phyloP scores from a whole-genome alignment of 2,888 invertebrate genomes.

The Hyles lineata region DNA sequence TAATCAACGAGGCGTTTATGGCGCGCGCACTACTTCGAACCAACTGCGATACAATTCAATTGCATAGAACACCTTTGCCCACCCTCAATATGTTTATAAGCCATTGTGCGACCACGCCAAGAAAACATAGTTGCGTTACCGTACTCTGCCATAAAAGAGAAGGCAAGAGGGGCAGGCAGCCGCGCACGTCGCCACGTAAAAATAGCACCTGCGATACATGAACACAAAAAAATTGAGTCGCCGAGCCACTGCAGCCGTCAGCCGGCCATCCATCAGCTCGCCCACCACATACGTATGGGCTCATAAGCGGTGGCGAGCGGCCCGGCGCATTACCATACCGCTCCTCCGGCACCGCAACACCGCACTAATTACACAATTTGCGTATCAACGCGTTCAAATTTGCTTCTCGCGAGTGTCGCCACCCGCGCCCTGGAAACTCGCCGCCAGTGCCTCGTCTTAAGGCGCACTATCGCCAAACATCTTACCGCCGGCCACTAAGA shows the following conservation, averaged over 20 bases:
- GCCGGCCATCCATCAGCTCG: slow-evolving; percentile 46
- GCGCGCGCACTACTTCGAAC: background rate
- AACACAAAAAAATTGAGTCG: slow-evolving; percentile 52
- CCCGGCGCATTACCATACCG: slow-evolving; percentile 62
- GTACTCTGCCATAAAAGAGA: slow-evolving; percentile 36
- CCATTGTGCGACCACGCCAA: slow-evolving; percentile 8
- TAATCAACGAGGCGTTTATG: slow-evolving; percentile 9
- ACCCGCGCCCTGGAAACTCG: slow-evolving; percentile 34
- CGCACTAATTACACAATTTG: slow-evolving; percentile 80
- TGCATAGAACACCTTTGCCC: slow-evolving; percentile 16
- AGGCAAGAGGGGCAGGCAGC: background rate
- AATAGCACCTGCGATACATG: slow-evolving; percentile 47
- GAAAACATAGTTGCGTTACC: slow-evolving; percentile 34
- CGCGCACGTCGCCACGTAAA: background rate
- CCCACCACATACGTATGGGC: slow-evolving; percentile 43
- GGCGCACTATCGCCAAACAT: slow-evolving; percentile 47
- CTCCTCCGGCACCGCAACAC: slow-evolving; percentile 61
- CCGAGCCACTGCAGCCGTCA: slow-evolving; percentile 46
- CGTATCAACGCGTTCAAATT: slow-evolving; percentile 60
- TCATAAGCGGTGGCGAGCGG: slow-evolving; percentile 42
- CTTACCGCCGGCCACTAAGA: slow-evolving; percentile 64
- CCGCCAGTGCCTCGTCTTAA: slow-evolving; percentile 39
- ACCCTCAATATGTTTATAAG: background rate
- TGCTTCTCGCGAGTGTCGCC: slow-evolving; percentile 35
- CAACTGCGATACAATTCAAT: slow-evolving; percentile 25